Evolutionary conservation across 2,113 vertebrate genomes (phyloP).

Genomic region (Gnathonemus longibarbis): DNA sequence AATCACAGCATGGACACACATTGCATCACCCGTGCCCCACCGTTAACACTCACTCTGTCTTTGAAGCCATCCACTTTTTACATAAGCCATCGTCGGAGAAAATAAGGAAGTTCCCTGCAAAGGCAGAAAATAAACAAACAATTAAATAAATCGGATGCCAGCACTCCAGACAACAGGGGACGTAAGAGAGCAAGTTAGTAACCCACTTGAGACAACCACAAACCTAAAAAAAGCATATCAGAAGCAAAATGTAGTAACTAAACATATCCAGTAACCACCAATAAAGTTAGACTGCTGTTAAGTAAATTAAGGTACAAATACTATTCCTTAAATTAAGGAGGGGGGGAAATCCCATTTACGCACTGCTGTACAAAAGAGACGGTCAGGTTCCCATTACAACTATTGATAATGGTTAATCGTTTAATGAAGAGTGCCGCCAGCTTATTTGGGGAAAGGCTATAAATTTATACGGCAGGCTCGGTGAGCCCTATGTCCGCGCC

Average conservation of each 20-base stretch:
- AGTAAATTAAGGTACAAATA: neutral
- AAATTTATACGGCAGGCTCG: neutral
- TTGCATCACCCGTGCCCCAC: neutral
- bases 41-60: slow-evolving; percentile 58
- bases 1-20: neutral
- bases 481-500: neutral
- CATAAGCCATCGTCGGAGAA: slow-evolving; percentile 53
- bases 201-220: neutral
- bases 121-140: neutral
- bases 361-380: neutral
- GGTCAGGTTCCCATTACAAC: neutral
- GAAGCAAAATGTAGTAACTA: neutral
- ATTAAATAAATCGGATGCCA: neutral
- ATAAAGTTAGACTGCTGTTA: neutral
- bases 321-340: neutral
- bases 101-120: neutral
- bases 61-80: slow-evolving; percentile 68
- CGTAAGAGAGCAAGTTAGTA: neutral
- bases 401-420: neutral
- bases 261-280: neutral
- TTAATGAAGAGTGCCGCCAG: neutral
- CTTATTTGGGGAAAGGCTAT: neutral
- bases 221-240: neutral
- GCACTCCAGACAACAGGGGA: neutral
- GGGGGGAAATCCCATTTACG: neutral